A percentile compares a stretch with the other conserved stretches of the same genome.
These are phyloP conservation scores for Metallyticus violacea DNA, from an alignment of 2,888 invertebrate species.

Conservation along the genomic window DNA sequence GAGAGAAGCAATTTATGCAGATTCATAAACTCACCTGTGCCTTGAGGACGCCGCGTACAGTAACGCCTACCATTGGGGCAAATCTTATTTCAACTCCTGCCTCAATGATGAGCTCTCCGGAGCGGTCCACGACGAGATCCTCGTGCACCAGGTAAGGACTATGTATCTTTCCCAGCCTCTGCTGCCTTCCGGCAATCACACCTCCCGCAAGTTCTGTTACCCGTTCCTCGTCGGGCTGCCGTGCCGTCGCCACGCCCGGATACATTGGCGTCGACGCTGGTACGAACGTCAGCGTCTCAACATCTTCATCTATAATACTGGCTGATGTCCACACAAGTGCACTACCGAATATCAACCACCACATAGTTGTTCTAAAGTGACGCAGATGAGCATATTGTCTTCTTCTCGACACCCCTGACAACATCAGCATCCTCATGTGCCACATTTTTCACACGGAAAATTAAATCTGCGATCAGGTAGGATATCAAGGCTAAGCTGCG, in stretches of 20 bases:
- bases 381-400: background rate
- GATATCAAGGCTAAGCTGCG: background rate
- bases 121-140: slow-evolving; percentile 74
- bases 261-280: background rate
- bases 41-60: slow-evolving; percentile 82
- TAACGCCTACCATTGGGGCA: slow-evolving; percentile 89
- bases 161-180: slow-evolving; percentile 52
- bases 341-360: background rate
- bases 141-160: slow-evolving; percentile 77
- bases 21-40: slow-evolving; percentile 94
- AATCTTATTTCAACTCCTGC: slow-evolving; percentile 88
- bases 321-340: background rate
- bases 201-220: slow-evolving; percentile 44
- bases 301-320: background rate
- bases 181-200: slow-evolving; percentile 57
- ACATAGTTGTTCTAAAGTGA: background rate
- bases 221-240: background rate
- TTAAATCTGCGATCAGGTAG: background rate
- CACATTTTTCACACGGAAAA: background rate
- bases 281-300: slow-evolving; percentile 3
- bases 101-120: slow-evolving; percentile 79
- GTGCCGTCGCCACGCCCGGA: background rate
- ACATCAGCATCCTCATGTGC: background rate
- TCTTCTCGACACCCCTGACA: no score
- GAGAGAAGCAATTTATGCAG: no score